A percentile compares a stretch with the other conserved stretches of the same genome.
Conservation (phyloP, 2,797 vertebrate genomes). For the Dendrocincla fuliginosa region DNA sequence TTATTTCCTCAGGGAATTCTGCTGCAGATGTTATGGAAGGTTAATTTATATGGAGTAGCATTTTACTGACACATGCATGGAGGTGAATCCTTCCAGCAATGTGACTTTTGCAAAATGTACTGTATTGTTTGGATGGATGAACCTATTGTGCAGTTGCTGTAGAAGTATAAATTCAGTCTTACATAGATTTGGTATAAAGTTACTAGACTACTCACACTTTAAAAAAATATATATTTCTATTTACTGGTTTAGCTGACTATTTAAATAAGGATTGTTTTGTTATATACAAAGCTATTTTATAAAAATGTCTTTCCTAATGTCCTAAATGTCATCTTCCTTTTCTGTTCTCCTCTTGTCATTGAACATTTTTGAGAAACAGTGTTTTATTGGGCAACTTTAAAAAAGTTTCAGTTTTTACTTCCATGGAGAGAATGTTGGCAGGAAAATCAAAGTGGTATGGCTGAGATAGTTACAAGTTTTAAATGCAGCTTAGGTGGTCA, state of each 20-base stretch:
- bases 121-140: background rate
- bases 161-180: background rate
- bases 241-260: background rate
- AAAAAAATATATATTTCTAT: background rate
- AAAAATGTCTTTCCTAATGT: background rate
- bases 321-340: background rate
- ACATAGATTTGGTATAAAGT: background rate
- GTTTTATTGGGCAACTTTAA: background rate
- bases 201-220: background rate
- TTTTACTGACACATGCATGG: background rate
- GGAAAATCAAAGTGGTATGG: background rate
- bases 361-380: background rate
- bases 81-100: background rate
- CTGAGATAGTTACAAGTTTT: background rate
- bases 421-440: background rate
- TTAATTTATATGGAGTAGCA: conserved; percentile 6
- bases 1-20: conserved; percentile 23
- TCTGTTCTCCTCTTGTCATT: background rate
- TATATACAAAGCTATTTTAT: background rate
- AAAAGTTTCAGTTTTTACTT: background rate
- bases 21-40: conserved; percentile 14
- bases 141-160: background rate
- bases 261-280: background rate
- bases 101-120: background rate
- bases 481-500: background rate